Base-by-base conservation (phyloP, 1,140 invertebrate species). In the Temnothorax nylanderi region DNA sequence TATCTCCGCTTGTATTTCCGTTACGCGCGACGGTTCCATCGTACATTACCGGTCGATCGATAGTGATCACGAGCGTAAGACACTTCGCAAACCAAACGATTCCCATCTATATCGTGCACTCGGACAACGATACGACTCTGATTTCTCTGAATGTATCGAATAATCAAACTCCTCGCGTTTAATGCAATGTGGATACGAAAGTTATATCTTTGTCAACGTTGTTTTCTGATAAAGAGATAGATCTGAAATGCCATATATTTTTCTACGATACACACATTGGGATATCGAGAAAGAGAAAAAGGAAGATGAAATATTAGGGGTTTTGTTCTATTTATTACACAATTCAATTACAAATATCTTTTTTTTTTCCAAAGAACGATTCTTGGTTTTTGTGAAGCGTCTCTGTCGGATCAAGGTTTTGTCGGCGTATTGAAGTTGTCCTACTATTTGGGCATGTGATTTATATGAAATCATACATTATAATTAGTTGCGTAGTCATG, bases 21-120 rank as follows among this genome's bases (percentile, higher is more conserved):
- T 26, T 49, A 58, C 16, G 51, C 76, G 77, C 78, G 54, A 62
- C 32, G 13, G 26, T 26, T 26, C 26, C 1, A 26, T 13, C 44
- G 37, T 34, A 54, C 72, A 84, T 58, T 65, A 69, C 54, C 69
- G 26, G 11, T 56, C 86, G 88, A 82, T 90, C 81, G 86, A 90
- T 88, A 87, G 89, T 82, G 88, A 90, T 90, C 89, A 64, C 69
- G 44, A 87, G 75, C 69, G 81, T 58, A 71, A 90, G 80, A 21
- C 32, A 84, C 85, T 90, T 87, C 2, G 80, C 16, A n/a, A 81
- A 62, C 64, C 86, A 76, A 69, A 85, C 88, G 75, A 76, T 60
- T 80, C 34, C 51, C 69, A 47, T 80, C 58, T 90, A 71, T 75
- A 76, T n/a, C 44, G 47, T 11, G 80, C 78, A 56, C 58, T 62